Percentiles rank a stretch among this genome's conserved stretches.
Conservation (phyloP, 2,888 invertebrate species). For the Hypomecis punctinalis region DNA sequence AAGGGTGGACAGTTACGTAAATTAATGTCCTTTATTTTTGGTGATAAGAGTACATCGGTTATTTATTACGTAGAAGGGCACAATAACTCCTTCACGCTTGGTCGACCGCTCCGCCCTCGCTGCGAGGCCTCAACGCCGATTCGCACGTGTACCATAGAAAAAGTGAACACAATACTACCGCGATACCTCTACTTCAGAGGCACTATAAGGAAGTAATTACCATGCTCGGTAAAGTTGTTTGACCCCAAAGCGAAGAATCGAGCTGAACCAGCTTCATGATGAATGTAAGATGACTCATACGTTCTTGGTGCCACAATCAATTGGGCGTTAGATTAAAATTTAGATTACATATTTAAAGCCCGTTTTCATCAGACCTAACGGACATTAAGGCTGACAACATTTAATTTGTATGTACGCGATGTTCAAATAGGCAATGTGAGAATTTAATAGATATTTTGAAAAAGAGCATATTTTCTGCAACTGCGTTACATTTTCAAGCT, state of each 20-base stretch:
- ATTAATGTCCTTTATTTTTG: slow-evolving; percentile 33
- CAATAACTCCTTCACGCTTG: slow-evolving; percentile 66
- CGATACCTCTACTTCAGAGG: slow-evolving; percentile 45
- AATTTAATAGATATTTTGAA: too few relatives aligned
- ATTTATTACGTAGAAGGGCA: slow-evolving; percentile 52
- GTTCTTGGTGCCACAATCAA: slow-evolving; percentile 37
- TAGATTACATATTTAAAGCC: slow-evolving; percentile 34
- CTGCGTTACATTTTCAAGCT: too few relatives aligned
- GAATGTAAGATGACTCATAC: slow-evolving; percentile 48
- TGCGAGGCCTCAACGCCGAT: slow-evolving; percentile 52
- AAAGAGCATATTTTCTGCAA: too few relatives aligned
- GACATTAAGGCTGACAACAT: slow-evolving; percentile 3
- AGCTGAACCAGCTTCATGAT: slow-evolving; percentile 42
- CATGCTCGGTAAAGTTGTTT: slow-evolving; percentile 58
- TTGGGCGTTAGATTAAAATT: slow-evolving; percentile 39
- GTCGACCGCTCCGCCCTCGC: slow-evolving; percentile 61
- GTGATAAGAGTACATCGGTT: slow-evolving; percentile 31
- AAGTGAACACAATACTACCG: slow-evolving; percentile 54
- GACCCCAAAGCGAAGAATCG: slow-evolving; percentile 56
- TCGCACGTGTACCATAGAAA: slow-evolving; percentile 61
- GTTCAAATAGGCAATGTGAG: too few relatives aligned
- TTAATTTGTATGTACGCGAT: slow-evolving; percentile 3
- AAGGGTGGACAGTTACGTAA: slow-evolving; percentile 42
- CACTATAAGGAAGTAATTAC: slow-evolving; percentile 66
- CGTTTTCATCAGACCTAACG: slow-evolving; percentile 25